These are phyloP conservation scores for Heliconius charithonia DNA, from an alignment of 2,888 invertebrate species.

Conservation along the genomic window DNA sequence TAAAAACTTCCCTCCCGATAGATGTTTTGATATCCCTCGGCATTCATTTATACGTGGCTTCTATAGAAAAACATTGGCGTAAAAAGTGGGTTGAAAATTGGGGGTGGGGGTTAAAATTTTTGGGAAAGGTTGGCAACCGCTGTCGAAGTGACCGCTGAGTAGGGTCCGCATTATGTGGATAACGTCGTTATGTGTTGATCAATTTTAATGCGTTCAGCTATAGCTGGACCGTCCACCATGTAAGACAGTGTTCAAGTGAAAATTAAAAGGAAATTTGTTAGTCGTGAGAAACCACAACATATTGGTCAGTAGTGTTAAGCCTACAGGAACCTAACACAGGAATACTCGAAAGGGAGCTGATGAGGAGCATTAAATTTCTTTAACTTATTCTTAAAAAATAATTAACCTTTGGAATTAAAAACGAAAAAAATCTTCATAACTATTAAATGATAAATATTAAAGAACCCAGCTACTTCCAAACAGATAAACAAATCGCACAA, in stretches of 20 bases:
- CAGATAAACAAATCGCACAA: conserved; percentile 28
- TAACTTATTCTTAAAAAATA: no score
- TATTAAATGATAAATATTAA: not conserved
- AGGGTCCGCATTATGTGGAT: conserved; percentile 81
- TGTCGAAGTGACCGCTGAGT: conserved; percentile 84
- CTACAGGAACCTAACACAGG: no score
- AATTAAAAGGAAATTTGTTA: conserved; percentile 19
- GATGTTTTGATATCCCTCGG: conserved; percentile 82
- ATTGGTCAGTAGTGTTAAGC: no score
- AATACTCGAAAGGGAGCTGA: no score
- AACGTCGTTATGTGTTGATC: conserved; percentile 83
- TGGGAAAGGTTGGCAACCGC: conserved; percentile 75
- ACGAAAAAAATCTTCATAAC: no score
- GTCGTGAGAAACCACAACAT: no score
- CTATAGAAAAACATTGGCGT: conserved; percentile 84
- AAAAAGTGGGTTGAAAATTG: conserved; percentile 79
- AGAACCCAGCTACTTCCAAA: conserved; percentile 12
- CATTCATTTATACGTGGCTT: conserved; percentile 73
- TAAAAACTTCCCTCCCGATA: conserved; percentile 75
- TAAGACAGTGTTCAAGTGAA: conserved; percentile 42
- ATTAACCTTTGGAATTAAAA: no score
- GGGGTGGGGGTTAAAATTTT: conserved; percentile 58
- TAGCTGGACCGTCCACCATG: conserved; percentile 42
- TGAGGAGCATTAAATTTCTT: no score
- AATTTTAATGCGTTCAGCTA: conserved; percentile 73